Evolutionary conservation across 2,113 vertebrate species (phyloP), one percentile per base, ranked within the genome.

Genomic region (Trogon surrucura): DNA sequence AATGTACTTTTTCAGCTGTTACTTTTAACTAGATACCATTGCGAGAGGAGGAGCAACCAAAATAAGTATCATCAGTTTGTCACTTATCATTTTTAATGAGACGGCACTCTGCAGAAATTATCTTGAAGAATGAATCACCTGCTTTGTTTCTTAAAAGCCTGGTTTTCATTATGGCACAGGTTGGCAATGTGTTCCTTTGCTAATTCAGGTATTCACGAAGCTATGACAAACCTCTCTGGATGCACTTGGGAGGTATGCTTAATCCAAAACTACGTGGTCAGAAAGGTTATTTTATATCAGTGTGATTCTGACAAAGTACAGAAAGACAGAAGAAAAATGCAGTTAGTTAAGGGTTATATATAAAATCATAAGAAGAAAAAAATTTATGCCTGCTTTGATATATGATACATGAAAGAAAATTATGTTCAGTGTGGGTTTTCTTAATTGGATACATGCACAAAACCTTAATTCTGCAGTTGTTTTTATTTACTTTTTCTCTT

Each of bases 41-140:
- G 13, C 6, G 4, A 54, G 58, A 89, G 41, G 77, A 82, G 41
- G 38, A 80, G 50, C 80, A 86, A 89, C 50, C 27, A 77, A 88
- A 91, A 82, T 89, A 80, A 88, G 85, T 61, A 73, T 62, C 62
- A 80, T 85, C 85, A 84, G 41, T 77, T 89, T 86, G 78, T 89
- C 62, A 65, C 66, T 25, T 57, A 11, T 82, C 58, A 70, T 75
- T 94, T 89, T 78, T 89, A 80, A 85, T 41, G 62, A 93, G 66
- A 77, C 70, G 30, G 23, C 2, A 1, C 44, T 56, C n/a, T 58
- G 56, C 27, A 91, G 70, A 89, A 94, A 87, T 85, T 29, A 36
- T n/a, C 47, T 70, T 32, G 57, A 91, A 77, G 79, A 85, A 89
- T 70, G 15, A 90, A 80, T 94, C 57, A 67, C 16, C 72, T 60